These are phyloP conservation scores for Sepiola atlantica DNA, from an alignment of 2,888 invertebrate genomes.

Conservation along the genomic window DNA sequence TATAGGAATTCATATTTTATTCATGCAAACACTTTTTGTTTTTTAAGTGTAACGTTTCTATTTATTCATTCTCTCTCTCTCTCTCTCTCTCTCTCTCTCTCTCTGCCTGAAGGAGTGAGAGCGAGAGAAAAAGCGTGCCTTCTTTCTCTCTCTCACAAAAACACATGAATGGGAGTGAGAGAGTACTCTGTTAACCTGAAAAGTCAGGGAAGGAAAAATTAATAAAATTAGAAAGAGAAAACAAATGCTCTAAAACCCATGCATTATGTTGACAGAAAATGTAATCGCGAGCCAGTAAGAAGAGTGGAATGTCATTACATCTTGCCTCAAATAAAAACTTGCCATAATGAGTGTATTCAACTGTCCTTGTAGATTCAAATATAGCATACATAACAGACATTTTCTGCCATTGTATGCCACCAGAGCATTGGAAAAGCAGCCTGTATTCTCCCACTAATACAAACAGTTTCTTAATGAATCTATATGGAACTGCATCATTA, in stretches of 20 bases:
- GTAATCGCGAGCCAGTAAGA: neutral
- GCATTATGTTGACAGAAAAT: neutral
- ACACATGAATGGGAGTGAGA: neutral
- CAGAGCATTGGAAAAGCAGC: neutral
- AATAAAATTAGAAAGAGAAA: neutral
- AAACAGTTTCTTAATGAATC: neutral
- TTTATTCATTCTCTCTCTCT: too few species aligned
- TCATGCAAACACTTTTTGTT: too few species aligned
- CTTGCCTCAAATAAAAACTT: neutral
- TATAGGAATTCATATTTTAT: too few species aligned
- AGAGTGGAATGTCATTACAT: neutral
- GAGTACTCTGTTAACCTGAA: neutral
- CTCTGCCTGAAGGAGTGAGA: too few species aligned
- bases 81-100: too few species aligned
- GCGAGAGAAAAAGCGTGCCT: too few species aligned
- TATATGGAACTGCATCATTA: neutral
- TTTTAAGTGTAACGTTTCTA: too few species aligned
- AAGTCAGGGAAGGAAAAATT: neutral
- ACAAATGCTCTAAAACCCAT: neutral
- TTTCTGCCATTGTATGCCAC: neutral
- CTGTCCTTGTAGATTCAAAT: neutral
- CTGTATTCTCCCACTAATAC: neutral
- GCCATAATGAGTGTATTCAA: slow-evolving; percentile 10
- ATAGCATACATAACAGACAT: neutral
- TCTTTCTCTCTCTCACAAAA: too few species aligned